These are phyloP conservation scores for Ictidomys tridecemlineatus DNA, from an alignment of 2,113 vertebrate genomes.

Conservation along the genomic window DNA sequence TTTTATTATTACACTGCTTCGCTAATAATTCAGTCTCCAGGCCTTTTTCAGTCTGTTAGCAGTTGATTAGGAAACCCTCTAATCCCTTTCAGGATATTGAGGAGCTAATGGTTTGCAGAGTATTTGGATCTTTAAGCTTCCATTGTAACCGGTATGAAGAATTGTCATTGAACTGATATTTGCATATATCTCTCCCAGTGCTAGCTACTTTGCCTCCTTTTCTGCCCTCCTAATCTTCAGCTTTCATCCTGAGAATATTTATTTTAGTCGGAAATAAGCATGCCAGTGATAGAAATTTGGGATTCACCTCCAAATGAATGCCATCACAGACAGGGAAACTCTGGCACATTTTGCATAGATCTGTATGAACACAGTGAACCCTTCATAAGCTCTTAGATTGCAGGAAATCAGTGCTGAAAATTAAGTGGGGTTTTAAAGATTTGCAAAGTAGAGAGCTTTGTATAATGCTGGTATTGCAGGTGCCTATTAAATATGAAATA, in stretches of 20 bases:
- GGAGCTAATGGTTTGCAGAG: constrained; percentile 83
- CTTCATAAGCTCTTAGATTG: constrained; percentile 76
- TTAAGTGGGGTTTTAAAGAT: constrained; percentile 76
- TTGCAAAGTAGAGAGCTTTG: constrained; percentile 82
- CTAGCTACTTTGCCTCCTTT: constrained; percentile 68
- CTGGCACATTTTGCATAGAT: constrained; percentile 74
- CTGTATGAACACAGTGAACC: constrained; percentile 76
- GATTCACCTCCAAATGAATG: constrained; percentile 81
- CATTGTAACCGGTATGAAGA: constrained; percentile 80
- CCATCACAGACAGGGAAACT: constrained; percentile 77
- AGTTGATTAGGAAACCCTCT: constrained; percentile 86
- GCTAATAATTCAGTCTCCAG: constrained; percentile 71
- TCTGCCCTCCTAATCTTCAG: constrained; percentile 76
- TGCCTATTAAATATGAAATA: constrained; percentile 75
- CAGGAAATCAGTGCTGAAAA: constrained; percentile 81
- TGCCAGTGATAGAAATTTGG: constrained; percentile 79
- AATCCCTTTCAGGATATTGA: constrained; percentile 79
- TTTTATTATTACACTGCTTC: constrained; percentile 73
- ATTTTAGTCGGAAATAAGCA: constrained; percentile 77
- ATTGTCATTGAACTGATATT: constrained; percentile 81
- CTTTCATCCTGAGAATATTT: constrained; percentile 79
- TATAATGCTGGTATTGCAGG: constrained; percentile 79
- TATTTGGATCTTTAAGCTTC: constrained; percentile 84
- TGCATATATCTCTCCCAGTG: constrained; percentile 76
- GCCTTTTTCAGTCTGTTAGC: constrained; percentile 78